A percentile compares a stretch with the other conserved stretches of the same genome.
These are phyloP conservation scores for Macroglossus sobrinus DNA, from an alignment of 2,113 vertebrate genomes.

Conservation along the genomic window DNA sequence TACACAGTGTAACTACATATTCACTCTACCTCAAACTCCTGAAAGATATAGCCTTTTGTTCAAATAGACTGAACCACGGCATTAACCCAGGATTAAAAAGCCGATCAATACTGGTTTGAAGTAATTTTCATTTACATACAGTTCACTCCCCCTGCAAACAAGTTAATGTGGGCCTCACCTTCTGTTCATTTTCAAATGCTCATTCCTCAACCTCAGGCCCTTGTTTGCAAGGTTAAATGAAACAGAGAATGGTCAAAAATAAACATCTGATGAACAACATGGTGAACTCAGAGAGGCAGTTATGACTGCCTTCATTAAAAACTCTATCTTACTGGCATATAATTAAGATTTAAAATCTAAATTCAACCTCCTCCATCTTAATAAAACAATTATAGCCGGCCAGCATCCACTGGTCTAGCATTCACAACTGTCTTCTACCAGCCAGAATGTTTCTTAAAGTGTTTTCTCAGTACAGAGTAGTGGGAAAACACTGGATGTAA, in stretches of 20 bases:
- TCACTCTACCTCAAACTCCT: background rate
- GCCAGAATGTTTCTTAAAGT: background rate
- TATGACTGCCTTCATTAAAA: background rate
- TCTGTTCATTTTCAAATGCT: background rate
- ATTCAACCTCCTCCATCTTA: background rate
- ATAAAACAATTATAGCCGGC: background rate
- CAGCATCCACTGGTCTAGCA: background rate
- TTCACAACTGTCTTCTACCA: background rate
- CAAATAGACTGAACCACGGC: background rate
- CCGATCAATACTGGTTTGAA: background rate
- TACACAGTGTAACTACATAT: background rate
- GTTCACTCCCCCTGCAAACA: background rate
- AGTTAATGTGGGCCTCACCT: background rate
- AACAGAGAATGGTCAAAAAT: background rate
- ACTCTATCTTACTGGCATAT: background rate
- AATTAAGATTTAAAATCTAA: background rate
- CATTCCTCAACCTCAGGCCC: background rate
- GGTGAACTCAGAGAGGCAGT: background rate
- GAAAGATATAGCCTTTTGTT: background rate
- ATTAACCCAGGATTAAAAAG: background rate
- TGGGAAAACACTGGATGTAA: background rate
- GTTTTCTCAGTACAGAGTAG: background rate
- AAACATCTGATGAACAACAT: conserved; percentile 7
- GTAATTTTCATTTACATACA: background rate
- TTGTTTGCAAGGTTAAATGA: background rate